A percentile compares a stretch with the other conserved stretches of the same genome.
Evolutionary conservation across 1,140 invertebrate species (phyloP).

Genomic region (Aculops lycopersici): DNA sequence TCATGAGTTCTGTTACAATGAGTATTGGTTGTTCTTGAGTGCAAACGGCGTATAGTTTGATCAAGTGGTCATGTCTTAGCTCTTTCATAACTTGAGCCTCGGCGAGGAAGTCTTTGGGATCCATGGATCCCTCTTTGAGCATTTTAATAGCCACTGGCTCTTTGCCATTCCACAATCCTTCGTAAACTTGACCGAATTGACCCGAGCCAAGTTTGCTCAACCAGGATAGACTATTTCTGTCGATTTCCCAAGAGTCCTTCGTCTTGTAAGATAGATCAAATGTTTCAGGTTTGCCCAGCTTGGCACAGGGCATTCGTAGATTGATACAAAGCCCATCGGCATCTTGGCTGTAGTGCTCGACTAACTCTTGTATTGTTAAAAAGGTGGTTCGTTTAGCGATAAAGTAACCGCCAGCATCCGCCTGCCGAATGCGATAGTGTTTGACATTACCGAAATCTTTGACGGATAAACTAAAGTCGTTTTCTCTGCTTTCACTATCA

Average conservation of each 20-base stretch:
- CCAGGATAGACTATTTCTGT: slow-evolving; percentile 69
- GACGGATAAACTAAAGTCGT: slow-evolving; percentile 92
- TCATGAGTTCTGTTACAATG: slow-evolving; percentile 97
- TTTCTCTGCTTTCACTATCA: slow-evolving; percentile 87
- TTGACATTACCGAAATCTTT: slow-evolving; percentile 92
- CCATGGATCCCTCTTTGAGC: slow-evolving; percentile 74
- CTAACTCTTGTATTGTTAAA: slow-evolving; percentile 67
- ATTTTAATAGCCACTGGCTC: slow-evolving; percentile 95
- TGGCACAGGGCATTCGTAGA: slow-evolving; percentile 71
- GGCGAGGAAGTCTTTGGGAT: slow-evolving; percentile 84
- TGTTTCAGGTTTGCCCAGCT: slow-evolving; percentile 90
- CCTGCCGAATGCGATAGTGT: slow-evolving; percentile 84
- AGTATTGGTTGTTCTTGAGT: slow-evolving; percentile 93
- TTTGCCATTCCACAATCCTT: slow-evolving; percentile 91
- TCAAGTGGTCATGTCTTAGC: slow-evolving; percentile 66
- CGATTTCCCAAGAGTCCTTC: slow-evolving; percentile 94
- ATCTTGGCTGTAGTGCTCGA: slow-evolving; percentile 85
- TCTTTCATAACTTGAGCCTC: slow-evolving; percentile 99
- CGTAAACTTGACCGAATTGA: slow-evolving; percentile 98
- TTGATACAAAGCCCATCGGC: slow-evolving; percentile 88
- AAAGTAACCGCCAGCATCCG: slow-evolving; percentile 94
- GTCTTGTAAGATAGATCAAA: slow-evolving; percentile 83
- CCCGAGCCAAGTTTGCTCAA: slow-evolving; percentile 84
- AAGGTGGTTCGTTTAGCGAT: slow-evolving; percentile 87
- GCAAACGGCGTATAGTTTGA: slow-evolving; percentile 90